Conservation (phyloP, 2,888 invertebrate species). For the Tenthredo livida region DNA sequence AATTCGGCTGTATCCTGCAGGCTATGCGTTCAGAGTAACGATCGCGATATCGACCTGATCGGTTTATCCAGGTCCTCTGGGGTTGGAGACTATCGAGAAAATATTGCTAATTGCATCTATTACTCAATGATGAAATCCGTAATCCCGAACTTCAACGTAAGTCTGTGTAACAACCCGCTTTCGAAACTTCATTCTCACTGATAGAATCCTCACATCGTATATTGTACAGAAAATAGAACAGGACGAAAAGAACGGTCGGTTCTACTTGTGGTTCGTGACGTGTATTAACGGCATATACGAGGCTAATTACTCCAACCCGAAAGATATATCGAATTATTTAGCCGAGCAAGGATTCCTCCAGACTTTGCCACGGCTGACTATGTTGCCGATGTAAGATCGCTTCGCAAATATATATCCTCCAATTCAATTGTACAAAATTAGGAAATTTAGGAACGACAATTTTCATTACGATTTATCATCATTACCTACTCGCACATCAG, state of each 20-base stretch:
- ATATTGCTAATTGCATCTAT: constrained; percentile 7
- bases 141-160: constrained; percentile 35
- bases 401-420: not conserved
- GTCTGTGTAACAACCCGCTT: not conserved
- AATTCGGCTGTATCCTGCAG: not conserved
- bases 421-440: not conserved
- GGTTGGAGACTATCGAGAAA: not conserved
- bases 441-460: not conserved
- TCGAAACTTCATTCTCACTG: not conserved
- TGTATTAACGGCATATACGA: constrained; percentile 62
- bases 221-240: constrained; percentile 15
- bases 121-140: constrained; percentile 39
- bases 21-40: not conserved
- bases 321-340: constrained; percentile 64
- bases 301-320: constrained; percentile 53
- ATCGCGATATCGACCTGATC: not conserved
- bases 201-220: not conserved
- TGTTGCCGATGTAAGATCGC: not conserved
- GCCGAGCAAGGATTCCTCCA: constrained; percentile 64
- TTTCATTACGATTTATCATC: not conserved
- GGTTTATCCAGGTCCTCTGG: not conserved
- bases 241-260: not conserved
- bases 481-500: not conserved
- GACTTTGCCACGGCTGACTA: constrained; percentile 54
- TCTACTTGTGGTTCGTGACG: constrained; percentile 57